These are phyloP conservation scores for Thalassoma bifasciatum DNA, from an alignment of 2,113 vertebrate species.

Conservation along the genomic window DNA sequence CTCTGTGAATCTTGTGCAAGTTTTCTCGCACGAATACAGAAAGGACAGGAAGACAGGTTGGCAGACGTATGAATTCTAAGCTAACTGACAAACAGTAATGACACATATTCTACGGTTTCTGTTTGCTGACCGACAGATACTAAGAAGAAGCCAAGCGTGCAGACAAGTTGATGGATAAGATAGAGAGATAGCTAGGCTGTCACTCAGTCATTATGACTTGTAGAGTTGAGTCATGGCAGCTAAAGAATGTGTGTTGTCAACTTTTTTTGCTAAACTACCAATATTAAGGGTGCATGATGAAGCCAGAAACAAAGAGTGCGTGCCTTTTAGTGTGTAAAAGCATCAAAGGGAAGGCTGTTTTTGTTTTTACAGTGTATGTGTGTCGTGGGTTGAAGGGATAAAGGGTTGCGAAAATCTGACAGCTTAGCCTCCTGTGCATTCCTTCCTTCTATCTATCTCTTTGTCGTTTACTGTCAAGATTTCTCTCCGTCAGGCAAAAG, in stretches of 20 bases:
- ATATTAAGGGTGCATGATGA: slow-evolving; percentile 5
- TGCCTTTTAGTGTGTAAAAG: slow-evolving; percentile 12
- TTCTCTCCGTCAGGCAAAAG: slow-evolving; percentile 44
- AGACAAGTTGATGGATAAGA: slow-evolving; percentile 26
- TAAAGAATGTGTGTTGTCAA: not conserved
- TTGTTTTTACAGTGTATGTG: slow-evolving; percentile 22
- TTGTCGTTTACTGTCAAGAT: slow-evolving; percentile 53
- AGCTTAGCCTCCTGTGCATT: slow-evolving; percentile 47
- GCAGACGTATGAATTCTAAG: slow-evolving; percentile 20
- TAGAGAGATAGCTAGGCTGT: slow-evolving; percentile 2
- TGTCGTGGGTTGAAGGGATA: slow-evolving; percentile 29
- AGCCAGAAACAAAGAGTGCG: slow-evolving; percentile 1
- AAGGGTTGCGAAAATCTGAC: slow-evolving; percentile 49
- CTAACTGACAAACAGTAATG: slow-evolving; percentile 42
- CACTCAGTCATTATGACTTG: slow-evolving; percentile 23
- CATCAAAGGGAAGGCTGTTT: slow-evolving; percentile 28
- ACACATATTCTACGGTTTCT: slow-evolving; percentile 20
- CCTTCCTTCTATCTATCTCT: slow-evolving; percentile 32
- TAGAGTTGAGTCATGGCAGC: slow-evolving; percentile 26
- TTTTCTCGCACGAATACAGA: slow-evolving; percentile 23
- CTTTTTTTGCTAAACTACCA: not conserved
- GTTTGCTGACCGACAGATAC: slow-evolving; percentile 24
- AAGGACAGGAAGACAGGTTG: slow-evolving; percentile 46
- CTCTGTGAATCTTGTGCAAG: slow-evolving; percentile 23
- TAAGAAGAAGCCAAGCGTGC: slow-evolving; percentile 31